Evolutionary conservation across 1,140 invertebrate genomes (phyloP).

Genomic region (Procambarus virginalis): DNA sequence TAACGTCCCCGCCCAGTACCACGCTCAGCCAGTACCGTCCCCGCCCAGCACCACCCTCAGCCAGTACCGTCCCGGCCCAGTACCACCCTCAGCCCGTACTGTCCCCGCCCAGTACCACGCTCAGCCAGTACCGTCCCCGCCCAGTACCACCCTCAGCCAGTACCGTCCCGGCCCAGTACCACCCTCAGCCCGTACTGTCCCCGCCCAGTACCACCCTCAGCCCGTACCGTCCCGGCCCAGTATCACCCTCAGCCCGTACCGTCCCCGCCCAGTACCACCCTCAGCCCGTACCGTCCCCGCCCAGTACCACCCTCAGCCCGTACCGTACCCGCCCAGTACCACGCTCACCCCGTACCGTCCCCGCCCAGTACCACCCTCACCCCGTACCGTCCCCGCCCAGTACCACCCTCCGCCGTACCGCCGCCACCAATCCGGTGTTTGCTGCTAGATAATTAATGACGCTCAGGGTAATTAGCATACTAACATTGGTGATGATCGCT

Average conservation of each 20-base stretch:
- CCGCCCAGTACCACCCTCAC: neutral
- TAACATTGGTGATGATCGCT: conserved; percentile 35
- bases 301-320: neutral
- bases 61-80: too few relatives aligned
- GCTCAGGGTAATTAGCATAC: conserved; percentile 31
- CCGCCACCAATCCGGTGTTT: neutral
- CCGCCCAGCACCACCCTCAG: too few relatives aligned
- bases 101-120: too few relatives aligned
- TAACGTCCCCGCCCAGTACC: too few relatives aligned
- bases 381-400: neutral
- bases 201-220: neutral
- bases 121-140: too few relatives aligned
- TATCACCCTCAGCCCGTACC: neutral
- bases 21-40: too few relatives aligned
- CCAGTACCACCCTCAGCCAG: too few relatives aligned
- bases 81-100: too few relatives aligned
- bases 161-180: too few relatives aligned
- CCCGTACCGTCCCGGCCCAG: neutral
- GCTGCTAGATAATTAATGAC: conserved; percentile 23
- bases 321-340: neutral
- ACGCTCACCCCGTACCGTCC: neutral
- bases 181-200: too few relatives aligned
- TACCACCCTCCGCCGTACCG: neutral
- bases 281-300: neutral
- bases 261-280: neutral